phyloP scores from a whole-genome alignment of 2,888 invertebrate species.

The Lysandra coridon region DNA sequence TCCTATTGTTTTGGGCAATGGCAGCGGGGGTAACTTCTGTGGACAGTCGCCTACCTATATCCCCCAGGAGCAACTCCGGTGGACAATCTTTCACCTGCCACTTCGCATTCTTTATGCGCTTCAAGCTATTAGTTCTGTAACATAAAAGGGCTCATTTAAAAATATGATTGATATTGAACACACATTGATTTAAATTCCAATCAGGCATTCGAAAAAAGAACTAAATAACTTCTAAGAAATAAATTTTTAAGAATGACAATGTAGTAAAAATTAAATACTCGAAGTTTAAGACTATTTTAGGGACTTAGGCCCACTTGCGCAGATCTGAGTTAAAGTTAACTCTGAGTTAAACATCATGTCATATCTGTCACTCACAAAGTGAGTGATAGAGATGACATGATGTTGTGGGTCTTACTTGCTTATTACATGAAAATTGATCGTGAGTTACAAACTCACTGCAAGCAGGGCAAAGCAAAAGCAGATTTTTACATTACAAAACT shows the following conservation, averaged over 20 bases:
- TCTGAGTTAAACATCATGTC: too few species aligned
- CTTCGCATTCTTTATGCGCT: constrained; percentile 82
- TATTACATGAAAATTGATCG: background rate
- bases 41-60: constrained; percentile 77
- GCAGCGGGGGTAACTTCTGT: constrained; percentile 90
- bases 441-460: constrained; percentile 38
- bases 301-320: background rate
- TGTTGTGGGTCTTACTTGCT: background rate
- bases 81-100: constrained; percentile 83
- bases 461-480: constrained; percentile 54
- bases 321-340: too few species aligned
- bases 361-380: too few species aligned
- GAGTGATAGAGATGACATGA: too few species aligned
- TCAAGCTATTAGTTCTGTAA: constrained; percentile 80
- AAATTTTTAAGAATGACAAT: background rate
- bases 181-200: background rate
- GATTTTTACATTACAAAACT: constrained; percentile 39
- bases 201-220: background rate
- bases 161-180: background rate
- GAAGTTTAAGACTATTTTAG: background rate
- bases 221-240: background rate
- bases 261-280: background rate
- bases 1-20: constrained; percentile 98
- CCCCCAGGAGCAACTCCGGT: constrained; percentile 71
- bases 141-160: constrained; percentile 34